Percentiles rank a stretch among this genome's conserved stretches.
These are phyloP conservation scores for Acromyrmex echinatior DNA, from an alignment of 1,140 invertebrate genomes.

Conservation along the genomic window DNA sequence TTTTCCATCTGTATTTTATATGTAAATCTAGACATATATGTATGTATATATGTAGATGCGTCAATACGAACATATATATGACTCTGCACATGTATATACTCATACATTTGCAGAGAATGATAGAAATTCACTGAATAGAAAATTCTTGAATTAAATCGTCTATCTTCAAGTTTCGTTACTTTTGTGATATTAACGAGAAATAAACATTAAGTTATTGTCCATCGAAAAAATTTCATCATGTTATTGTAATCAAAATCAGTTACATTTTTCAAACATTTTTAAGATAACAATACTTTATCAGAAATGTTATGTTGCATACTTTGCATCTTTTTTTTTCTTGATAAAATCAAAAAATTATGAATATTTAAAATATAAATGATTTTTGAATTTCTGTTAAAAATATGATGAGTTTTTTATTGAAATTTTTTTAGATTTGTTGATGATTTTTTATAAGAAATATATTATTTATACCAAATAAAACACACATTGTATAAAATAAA, in stretches of 20 bases:
- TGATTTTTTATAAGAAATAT: background rate
- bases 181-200: slow-evolving; percentile 42
- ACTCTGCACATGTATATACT: too few species aligned
- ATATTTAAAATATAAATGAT: background rate
- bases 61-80: background rate
- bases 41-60: background rate
- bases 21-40: background rate
- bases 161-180: slow-evolving; percentile 42
- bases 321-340: background rate
- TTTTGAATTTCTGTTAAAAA: background rate
- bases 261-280: slow-evolving; percentile 21
- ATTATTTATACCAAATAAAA: background rate
- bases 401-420: background rate
- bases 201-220: slow-evolving; percentile 1
- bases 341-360: background rate
- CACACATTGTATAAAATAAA: background rate
- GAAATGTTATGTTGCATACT: background rate
- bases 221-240: slow-evolving; percentile 3
- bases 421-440: background rate
- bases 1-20: slow-evolving; percentile 24
- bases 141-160: slow-evolving; percentile 80
- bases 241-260: slow-evolving; percentile 4
- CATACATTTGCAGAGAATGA: slow-evolving; percentile 42
- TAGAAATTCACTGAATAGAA: slow-evolving; percentile 68
- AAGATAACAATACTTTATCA: background rate